Evolutionary conservation across 2,113 vertebrate species (phyloP).

Genomic region (Colaptes auratus): DNA sequence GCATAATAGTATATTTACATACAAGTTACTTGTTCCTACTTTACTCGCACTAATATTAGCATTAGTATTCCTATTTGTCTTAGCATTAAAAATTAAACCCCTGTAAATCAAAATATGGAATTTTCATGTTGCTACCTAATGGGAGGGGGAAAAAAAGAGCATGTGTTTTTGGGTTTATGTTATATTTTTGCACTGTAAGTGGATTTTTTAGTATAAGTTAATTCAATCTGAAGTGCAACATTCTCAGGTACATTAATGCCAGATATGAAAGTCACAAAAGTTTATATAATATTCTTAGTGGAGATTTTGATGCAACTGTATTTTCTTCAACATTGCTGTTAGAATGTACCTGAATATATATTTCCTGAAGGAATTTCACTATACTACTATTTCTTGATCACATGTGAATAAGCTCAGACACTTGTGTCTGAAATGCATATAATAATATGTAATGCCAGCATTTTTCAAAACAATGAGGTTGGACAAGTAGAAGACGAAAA

Average conservation of each 20-base stretch:
- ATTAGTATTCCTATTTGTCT: neutral
- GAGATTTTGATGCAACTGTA: neutral
- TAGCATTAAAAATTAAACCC: neutral
- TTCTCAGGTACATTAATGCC: constrained; percentile 45
- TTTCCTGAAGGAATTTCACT: neutral
- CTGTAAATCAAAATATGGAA: rapidly evolving
- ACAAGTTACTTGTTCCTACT: neutral
- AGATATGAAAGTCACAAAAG: constrained; percentile 16
- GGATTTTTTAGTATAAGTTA: neutral
- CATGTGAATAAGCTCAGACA: neutral
- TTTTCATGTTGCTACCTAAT: neutral
- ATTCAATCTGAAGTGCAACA: neutral
- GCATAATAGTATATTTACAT: neutral
- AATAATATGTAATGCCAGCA: neutral
- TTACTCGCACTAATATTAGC: neutral
- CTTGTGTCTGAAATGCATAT: neutral
- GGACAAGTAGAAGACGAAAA: neutral
- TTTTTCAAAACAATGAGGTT: neutral
- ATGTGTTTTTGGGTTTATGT: neutral
- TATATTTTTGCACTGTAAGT: neutral
- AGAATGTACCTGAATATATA: neutral
- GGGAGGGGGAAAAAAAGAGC: neutral
- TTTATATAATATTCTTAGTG: neutral
- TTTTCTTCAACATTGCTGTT: neutral
- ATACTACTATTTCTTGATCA: neutral